Percentiles rank a stretch among this genome's conserved stretches.
Evolutionary conservation across 1,140 invertebrate species (phyloP).

Genomic region (Panonychus citri): DNA sequence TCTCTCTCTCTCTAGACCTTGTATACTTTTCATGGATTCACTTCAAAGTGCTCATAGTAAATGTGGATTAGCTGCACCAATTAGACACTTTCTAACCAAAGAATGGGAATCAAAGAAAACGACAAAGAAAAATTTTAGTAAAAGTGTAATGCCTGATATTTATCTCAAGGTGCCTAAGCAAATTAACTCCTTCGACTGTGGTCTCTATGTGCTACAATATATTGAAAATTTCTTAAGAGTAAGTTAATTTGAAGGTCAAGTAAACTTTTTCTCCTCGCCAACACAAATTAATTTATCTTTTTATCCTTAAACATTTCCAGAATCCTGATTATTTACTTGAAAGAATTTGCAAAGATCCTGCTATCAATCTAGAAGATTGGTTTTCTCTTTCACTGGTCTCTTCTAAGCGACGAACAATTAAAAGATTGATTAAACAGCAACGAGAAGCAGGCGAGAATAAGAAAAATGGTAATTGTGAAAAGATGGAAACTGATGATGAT

Average conservation of each 20-base stretch:
- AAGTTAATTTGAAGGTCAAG: background rate
- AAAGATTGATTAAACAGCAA: too few species aligned
- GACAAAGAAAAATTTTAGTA: background rate
- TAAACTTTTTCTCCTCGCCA: background rate
- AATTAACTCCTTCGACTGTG: slow-evolving; percentile 89
- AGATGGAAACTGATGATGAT: too few species aligned
- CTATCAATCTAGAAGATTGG: too few species aligned
- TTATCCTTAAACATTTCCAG: too few species aligned
- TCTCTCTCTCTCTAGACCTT: background rate
- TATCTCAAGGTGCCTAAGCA: slow-evolving; percentile 74
- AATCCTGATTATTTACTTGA: too few species aligned
- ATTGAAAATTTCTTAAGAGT: slow-evolving; percentile 70
- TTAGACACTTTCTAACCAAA: slow-evolving; percentile 45
- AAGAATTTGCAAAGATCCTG: too few species aligned
- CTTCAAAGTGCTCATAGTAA: slow-evolving; percentile 11
- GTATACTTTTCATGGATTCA: background rate
- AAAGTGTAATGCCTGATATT: background rate
- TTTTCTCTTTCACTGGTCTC: too few species aligned
- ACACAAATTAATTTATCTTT: too few species aligned
- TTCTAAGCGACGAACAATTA: too few species aligned
- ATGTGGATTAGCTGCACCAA: slow-evolving; percentile 43
- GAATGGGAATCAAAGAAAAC: slow-evolving; percentile 43
- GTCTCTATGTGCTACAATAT: slow-evolving; percentile 81
- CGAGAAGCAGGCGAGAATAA: too few species aligned
- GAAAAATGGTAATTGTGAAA: too few species aligned